phyloP scores from a whole-genome alignment of 2,888 invertebrate species.

The Phengaris arion region DNA sequence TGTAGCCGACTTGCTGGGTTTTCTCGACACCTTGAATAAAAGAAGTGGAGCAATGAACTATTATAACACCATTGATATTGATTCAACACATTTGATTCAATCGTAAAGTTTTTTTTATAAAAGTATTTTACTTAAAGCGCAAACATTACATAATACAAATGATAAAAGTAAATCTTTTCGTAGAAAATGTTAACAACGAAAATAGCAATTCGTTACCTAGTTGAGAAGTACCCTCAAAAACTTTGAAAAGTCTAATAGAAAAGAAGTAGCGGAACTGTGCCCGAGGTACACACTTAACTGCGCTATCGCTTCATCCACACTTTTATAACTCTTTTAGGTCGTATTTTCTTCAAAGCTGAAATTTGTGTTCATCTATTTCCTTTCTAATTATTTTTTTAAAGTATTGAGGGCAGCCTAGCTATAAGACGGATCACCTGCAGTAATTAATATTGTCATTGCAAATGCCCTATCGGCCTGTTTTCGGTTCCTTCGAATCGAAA shows the following conservation, averaged over 20 bases:
- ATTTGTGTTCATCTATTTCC: neutral
- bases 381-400: neutral
- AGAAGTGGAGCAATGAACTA: neutral
- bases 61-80: too few relatives aligned
- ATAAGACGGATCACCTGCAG: too few relatives aligned
- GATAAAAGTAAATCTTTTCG: neutral
- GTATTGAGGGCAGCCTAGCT: neutral
- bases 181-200: neutral
- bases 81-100: neutral
- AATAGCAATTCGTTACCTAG: conserved; percentile 11
- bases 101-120: neutral
- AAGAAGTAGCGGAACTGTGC: conserved; percentile 20
- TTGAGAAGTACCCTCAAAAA: conserved; percentile 22
- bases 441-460: too few relatives aligned
- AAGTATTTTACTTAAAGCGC: neutral
- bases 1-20: too few relatives aligned
- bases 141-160: neutral
- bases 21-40: neutral
- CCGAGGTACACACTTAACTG: conserved; percentile 2
- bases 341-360: neutral
- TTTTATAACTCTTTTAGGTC: conserved; percentile 19
- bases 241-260: conserved; percentile 14
- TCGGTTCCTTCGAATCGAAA: too few relatives aligned
- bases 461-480: too few relatives aligned
- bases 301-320: conserved; percentile 19